These are phyloP conservation scores for Lophotriccus pileatus DNA, from an alignment of 2,797 vertebrate species.

Conservation along the genomic window DNA sequence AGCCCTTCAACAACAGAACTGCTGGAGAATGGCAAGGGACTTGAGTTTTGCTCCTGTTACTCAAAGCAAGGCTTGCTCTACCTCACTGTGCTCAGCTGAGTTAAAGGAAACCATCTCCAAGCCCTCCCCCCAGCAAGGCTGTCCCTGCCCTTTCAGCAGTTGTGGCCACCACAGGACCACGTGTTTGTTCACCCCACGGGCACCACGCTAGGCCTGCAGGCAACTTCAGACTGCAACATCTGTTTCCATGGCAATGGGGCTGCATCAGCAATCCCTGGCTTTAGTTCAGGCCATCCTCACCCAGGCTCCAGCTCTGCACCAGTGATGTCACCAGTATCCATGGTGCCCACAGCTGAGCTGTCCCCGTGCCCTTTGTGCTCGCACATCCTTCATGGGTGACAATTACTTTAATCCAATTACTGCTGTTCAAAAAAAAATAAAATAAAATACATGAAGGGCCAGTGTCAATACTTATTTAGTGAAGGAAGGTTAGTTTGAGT, in stretches of 20 bases:
- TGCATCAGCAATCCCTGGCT: conserved; percentile 59
- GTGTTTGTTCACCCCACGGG: background rate
- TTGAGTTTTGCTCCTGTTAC: background rate
- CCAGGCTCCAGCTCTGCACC: conserved; percentile 27
- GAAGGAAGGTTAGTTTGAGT: background rate
- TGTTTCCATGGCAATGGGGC: conserved; percentile 80
- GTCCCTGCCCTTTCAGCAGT: background rate
- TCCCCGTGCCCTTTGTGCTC: conserved; percentile 68
- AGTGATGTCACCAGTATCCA: conserved; percentile 77
- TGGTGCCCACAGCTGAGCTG: conserved; percentile 69
- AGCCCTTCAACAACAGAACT: background rate
- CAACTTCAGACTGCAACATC: conserved; percentile 62
- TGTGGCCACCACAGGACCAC: background rate
- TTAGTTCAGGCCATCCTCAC: conserved; percentile 56
- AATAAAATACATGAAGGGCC: background rate
- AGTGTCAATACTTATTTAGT: background rate
- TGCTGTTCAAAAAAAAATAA: background rate
- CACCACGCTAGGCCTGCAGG: background rate
- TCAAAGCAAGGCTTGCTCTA: background rate
- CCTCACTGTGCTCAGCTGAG: accelerated
- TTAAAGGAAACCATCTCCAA: background rate
- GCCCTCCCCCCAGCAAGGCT: background rate
- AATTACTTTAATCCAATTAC: conserved; percentile 55
- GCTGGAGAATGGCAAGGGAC: background rate
- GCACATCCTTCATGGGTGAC: conserved; percentile 31